Base-by-base conservation (phyloP, 2,113 vertebrate species). In the Stegastes partitus region DNA sequence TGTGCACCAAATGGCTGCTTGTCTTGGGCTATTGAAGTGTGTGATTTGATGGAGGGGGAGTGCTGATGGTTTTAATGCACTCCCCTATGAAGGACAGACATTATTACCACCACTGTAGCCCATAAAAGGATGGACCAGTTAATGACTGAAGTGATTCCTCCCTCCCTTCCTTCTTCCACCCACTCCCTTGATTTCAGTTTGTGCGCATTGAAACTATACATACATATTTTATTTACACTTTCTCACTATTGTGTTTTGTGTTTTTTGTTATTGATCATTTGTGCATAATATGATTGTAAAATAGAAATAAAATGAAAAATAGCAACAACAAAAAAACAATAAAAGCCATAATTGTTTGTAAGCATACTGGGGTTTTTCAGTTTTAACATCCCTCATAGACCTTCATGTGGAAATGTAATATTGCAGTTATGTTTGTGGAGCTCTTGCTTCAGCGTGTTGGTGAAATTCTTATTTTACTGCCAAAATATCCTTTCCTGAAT, bases 61-160 rank as follows among this genome's bases (percentile, higher is more conserved):
- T 59, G 68, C 73, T 77, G 64, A 68, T 72, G 54, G 73, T 55
- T 73, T 84, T 81, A 82, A 87, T 84, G 70, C 44, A 73, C 78
- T 82, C 62, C 53, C 44, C 66, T 57, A 26, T 81, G 78, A 87
- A 89, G 85, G 82, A 79, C 68, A 34, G 22, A 79, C 77, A 74
- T 87, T 61, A 84, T 81, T 49, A 56, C 14, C 44, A 22, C 25
- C 47, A 53, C 34, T 66, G 21, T 45, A 68, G 67, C 44, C 44
- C 49, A 64, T 85, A 57, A 83, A 73, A 61, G 18, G 74, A 85
- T 69, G 58, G 55, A 68, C 58, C 19, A 18, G 47, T 62, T 79
- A 49, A 71, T 75, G 70, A 78, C 64, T 70, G 61, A 55, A 68
- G 45, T 31, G 68, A 74, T 68, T 68, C 59, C 34, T 19, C 25